Conservation (phyloP, 2,113 vertebrate genomes). For the Parus major region DNA sequence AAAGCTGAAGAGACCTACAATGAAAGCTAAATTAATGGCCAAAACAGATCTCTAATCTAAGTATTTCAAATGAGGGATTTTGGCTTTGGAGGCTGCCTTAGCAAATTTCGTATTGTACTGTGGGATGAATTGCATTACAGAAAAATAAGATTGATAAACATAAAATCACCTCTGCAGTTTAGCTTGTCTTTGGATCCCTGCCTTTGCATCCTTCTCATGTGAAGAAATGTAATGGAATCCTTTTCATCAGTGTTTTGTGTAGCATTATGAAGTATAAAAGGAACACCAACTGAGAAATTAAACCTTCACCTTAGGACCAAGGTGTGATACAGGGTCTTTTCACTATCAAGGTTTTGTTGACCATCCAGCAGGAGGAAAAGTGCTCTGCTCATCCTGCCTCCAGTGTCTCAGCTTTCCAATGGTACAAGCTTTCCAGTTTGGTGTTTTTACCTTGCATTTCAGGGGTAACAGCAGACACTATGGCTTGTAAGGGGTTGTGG, state of each 20-base stretch:
- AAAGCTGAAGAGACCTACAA: slow-evolving; percentile 33
- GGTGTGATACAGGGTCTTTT: not conserved
- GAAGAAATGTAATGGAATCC: not conserved
- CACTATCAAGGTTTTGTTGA: not conserved
- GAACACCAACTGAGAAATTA: not conserved
- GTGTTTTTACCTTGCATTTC: not conserved
- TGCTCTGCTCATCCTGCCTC: not conserved
- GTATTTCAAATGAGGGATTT: not conserved
- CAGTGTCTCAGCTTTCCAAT: not conserved
- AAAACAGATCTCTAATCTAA: not conserved
- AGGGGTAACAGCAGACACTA: not conserved
- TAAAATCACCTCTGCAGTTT: not conserved
- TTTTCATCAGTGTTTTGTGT: not conserved
- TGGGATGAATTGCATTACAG: not conserved
- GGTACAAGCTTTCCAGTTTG: not conserved
- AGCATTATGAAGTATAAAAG: not conserved
- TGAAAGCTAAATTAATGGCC: slow-evolving; percentile 15
- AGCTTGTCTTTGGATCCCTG: not conserved
- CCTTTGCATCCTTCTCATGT: not conserved
- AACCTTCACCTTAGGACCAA: not conserved
- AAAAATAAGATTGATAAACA: not conserved
- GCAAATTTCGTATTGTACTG: not conserved
- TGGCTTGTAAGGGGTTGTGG: not conserved
- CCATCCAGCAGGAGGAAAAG: not conserved
- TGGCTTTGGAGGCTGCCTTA: not conserved